Evolutionary conservation across 2,113 vertebrate genomes (phyloP).

Genomic region (Perca schrenkii): DNA sequence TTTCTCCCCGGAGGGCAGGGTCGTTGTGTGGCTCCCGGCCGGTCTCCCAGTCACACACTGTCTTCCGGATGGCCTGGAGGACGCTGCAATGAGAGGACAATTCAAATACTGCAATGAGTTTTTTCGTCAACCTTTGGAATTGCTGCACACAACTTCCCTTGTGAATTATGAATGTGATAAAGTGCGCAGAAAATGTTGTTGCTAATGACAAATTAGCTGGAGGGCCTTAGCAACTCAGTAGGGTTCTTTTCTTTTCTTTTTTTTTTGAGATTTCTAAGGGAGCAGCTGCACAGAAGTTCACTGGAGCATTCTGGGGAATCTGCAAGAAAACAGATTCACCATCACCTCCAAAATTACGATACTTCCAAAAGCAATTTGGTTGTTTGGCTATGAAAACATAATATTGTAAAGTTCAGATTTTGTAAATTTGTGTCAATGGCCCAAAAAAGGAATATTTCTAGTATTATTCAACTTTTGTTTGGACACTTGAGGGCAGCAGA

Average conservation of each 20-base stretch:
- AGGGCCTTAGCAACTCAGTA: not conserved
- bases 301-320: not conserved
- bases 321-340: not conserved
- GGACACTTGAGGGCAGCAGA: too few species aligned
- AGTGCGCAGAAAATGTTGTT: not conserved
- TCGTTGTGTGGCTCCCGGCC: conserved; percentile 96
- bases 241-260: not conserved
- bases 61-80: conserved; percentile 98
- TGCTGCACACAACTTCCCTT: not conserved
- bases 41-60: conserved; percentile 97
- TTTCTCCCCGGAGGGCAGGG: conserved; percentile 96
- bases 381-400: not conserved
- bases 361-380: not conserved
- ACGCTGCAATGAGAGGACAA: conserved; percentile 82
- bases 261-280: not conserved
- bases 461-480: too few species aligned
- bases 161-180: not conserved
- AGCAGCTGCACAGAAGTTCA: not conserved
- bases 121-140: not conserved
- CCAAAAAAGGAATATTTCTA: too few species aligned
- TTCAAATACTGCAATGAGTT: not conserved
- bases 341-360: not conserved
- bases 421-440: not conserved
- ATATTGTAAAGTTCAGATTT: not conserved
- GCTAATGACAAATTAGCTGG: not conserved